Conservation (phyloP, 1,140 invertebrate genomes). For the Cotesia vestalis region DNA sequence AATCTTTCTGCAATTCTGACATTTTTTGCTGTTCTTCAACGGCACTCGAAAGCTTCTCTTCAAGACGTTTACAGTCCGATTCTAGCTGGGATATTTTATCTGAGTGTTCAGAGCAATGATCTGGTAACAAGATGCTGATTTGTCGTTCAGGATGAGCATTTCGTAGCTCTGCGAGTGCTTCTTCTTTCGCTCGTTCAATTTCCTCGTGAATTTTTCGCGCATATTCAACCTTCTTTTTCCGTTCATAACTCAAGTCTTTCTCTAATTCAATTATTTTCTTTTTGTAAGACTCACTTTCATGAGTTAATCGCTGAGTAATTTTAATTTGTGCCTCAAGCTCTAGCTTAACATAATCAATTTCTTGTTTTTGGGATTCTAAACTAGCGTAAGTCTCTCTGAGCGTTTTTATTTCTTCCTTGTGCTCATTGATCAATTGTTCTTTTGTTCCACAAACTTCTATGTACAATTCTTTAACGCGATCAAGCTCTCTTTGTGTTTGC, state of each 20-base stretch:
- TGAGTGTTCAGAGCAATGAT: constrained; percentile 59
- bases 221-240: constrained; percentile 52
- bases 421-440: constrained; percentile 53
- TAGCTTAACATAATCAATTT: constrained; percentile 48
- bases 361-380: constrained; percentile 46
- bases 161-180: constrained; percentile 57
- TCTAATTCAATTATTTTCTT: constrained; percentile 56
- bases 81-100: constrained; percentile 59
- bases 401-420: constrained; percentile 54
- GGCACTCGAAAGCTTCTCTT: constrained; percentile 54
- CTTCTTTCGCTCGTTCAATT: constrained; percentile 60
- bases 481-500: constrained; percentile 59
- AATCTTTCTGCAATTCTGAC: constrained; percentile 50
- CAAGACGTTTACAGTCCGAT: constrained; percentile 55
- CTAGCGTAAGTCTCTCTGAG: constrained; percentile 52
- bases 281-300: constrained; percentile 52
- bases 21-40: constrained; percentile 54
- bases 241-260: constrained; percentile 54
- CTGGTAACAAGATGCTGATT: constrained; percentile 54
- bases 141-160: constrained; percentile 55
- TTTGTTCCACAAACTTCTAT: constrained; percentile 62
- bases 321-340: constrained; percentile 53
- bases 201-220: constrained; percentile 55
- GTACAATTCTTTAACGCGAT: constrained; percentile 60
- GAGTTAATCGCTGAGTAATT: constrained; percentile 47